A percentile compares a stretch with the other conserved stretches of the same genome.
Conservation (phyloP, 2,113 vertebrate species). For the Phyllostomus discolor region DNA sequence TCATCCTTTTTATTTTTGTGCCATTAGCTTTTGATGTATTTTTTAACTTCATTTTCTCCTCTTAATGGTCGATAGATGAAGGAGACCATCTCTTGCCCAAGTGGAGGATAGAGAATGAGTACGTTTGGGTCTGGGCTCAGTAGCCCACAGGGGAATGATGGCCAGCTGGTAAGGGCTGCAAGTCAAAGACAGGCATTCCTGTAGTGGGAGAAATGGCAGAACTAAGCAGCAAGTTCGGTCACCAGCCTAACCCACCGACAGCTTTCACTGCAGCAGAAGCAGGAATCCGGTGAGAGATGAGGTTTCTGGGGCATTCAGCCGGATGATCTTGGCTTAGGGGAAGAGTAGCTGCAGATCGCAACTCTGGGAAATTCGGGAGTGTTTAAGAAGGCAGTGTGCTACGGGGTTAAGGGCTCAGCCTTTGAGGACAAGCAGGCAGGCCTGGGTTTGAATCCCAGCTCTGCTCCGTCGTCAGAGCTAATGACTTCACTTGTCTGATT, state of each 20-base stretch:
- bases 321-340: neutral
- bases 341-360: neutral
- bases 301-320: neutral
- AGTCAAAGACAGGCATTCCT: neutral
- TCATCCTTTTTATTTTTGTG: neutral
- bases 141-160: neutral
- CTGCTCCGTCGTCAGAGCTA: neutral
- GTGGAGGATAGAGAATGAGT: neutral
- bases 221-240: neutral
- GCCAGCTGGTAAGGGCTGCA: neutral
- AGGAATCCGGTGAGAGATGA: neutral
- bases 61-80: neutral
- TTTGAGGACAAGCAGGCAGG: neutral
- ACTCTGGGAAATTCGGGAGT: neutral
- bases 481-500: neutral
- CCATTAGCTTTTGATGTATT: neutral
- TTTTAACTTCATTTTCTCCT: neutral
- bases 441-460: neutral
- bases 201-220: neutral
- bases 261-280: neutral
- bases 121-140: neutral
- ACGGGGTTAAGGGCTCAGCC: neutral
- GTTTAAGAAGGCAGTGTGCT: neutral
- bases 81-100: neutral
- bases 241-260: neutral